Base-by-base conservation (phyloP, 2,113 vertebrate genomes). In the Microtus montanus region DNA sequence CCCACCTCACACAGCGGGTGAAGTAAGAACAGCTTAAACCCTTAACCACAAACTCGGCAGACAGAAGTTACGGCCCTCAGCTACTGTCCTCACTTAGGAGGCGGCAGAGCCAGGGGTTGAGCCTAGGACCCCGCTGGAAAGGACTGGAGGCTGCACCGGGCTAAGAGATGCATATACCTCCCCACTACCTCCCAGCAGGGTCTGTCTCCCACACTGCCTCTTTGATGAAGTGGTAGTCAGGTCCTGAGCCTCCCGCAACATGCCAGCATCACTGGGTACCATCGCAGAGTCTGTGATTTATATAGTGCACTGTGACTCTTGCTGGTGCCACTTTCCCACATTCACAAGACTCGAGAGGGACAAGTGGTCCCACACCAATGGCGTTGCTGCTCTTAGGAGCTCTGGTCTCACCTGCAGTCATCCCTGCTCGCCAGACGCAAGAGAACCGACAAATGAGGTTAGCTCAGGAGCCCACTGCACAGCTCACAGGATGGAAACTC, bases 361-460 rank as follows among this genome's bases (percentile, higher is more conserved):
- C 98, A 98, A 98, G 98, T 58, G 93, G 97, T 91, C 97, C 96
- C 96, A 97, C 5, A 14, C 66, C 86, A 44, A 35, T 9, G 35
- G 66, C 61, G 68, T 33, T 0, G 24, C 97, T 97, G 87, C 22
- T 85, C 96, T 95, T 94, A 30, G 98, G 96, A 97, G 96, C 97
- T 22, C 92, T 91, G 96, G 95, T 97, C 95, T 97, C 98, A 94
- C 97, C 95, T 52, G 91, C 96, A 97, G 97, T 98, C 97, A 97
- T 97, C 95, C 94, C 82, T 96, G 93, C 88, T 14, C 92, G 96
- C 95, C 97, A 95, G 63, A 33, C 95, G 85, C 87, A 94, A 97
- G 97, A 97, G 98, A 97, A 94, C 77, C 96, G 97, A 98, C 98
- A 98, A 98, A 98, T 98, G 98, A 98, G 97, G 95, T 47, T 82